These are phyloP conservation scores for Halictus rubicundus DNA, from an alignment of 1,140 invertebrate genomes.

Conservation along the genomic window DNA sequence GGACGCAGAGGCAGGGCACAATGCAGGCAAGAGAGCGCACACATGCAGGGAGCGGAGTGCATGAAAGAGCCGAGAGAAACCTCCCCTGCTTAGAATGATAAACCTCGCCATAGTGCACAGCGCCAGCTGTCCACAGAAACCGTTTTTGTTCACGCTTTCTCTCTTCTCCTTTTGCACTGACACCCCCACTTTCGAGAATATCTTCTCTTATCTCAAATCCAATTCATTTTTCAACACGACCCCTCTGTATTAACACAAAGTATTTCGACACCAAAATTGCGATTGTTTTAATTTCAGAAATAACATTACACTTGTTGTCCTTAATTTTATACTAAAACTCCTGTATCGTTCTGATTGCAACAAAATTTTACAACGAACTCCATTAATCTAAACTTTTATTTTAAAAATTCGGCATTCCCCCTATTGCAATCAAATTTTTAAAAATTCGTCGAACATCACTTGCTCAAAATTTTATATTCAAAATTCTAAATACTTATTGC, in stretches of 20 bases:
- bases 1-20: background rate
- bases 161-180: background rate
- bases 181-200: background rate
- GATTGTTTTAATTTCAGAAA: too few relatives aligned
- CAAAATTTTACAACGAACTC: too few relatives aligned
- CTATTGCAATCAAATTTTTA: too few relatives aligned
- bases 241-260: background rate
- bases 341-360: too few relatives aligned
- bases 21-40: constrained; percentile 8
- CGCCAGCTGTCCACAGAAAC: constrained; percentile 50
- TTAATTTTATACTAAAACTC: too few relatives aligned
- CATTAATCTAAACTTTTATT: too few relatives aligned
- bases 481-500: background rate
- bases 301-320: too few relatives aligned
- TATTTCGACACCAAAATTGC: background rate
- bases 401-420: too few relatives aligned
- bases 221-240: background rate
- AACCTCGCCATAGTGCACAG: constrained; percentile 37
- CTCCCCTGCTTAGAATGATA: constrained; percentile 63
- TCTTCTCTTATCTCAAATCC: background rate
- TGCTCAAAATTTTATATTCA: too few relatives aligned
- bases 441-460: too few relatives aligned
- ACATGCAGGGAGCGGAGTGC: background rate
- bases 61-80: constrained; percentile 47
- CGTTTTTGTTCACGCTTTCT: constrained; percentile 43